These are phyloP conservation scores for Ceramica pisi DNA, from an alignment of 2,888 invertebrate species.

Conservation along the genomic window DNA sequence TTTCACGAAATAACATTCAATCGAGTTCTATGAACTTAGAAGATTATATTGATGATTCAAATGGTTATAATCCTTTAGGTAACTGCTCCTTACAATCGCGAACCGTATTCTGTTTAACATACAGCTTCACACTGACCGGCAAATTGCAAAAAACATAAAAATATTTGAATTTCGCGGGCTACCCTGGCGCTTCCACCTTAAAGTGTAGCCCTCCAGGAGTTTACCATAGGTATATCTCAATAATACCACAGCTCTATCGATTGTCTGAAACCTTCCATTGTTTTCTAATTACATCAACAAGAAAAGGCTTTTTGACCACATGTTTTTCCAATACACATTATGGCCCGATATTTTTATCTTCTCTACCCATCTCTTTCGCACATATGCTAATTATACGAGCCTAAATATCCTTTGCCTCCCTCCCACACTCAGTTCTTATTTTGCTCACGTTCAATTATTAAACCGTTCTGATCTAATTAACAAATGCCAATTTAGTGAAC, in stretches of 20 bases:
- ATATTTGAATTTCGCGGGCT: too few species aligned
- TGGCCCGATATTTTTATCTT: conserved; percentile 35
- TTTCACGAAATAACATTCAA: too few species aligned
- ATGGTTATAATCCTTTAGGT: too few species aligned
- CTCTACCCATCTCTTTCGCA: conserved; percentile 20
- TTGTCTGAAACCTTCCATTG: neutral
- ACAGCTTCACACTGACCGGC: too few species aligned
- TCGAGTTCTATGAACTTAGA: too few species aligned
- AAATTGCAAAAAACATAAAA: too few species aligned
- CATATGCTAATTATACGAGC: conserved; percentile 42
- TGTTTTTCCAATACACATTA: conserved; percentile 16
- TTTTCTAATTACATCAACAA: conserved; percentile 18
- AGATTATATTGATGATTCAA: too few species aligned
- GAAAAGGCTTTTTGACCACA: conserved; percentile 36
- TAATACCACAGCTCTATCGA: neutral
- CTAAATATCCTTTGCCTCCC: conserved; percentile 53
- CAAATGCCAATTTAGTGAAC: conserved; percentile 79
- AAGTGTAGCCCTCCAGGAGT: too few species aligned
- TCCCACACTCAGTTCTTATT: conserved; percentile 47
- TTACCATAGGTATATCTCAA: too few species aligned
- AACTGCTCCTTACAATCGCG: too few species aligned
- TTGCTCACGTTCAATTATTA: conserved; percentile 74
- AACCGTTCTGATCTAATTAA: conserved; percentile 81
- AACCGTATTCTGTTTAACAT: too few species aligned
- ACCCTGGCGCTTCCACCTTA: too few species aligned